Evolutionary conservation across 2,797 vertebrate genomes (phyloP), one percentile per base, ranked within the genome.

Genomic region (Bovichtus variegatus): DNA sequence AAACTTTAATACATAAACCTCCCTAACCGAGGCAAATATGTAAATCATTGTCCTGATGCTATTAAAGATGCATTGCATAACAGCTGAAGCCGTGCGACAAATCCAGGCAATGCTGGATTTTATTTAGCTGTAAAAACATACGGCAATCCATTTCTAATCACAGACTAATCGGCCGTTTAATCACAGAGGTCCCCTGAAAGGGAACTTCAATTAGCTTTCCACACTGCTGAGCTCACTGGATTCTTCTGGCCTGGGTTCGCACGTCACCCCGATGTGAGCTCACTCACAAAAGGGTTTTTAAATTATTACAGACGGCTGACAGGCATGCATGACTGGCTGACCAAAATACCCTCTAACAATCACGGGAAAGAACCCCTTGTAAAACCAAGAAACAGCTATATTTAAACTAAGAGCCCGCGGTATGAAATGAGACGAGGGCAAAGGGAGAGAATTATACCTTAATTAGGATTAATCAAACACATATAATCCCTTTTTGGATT

Each of bases 251-350:
- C 74, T 2, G 40, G 47, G 41, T 66, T 86, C 6, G 15, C 60
- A 55, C 31, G 21, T 51, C 78, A 82, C 80, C 77, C 73, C 31
- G 31, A 76, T 59, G 50, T 79, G 80, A 81, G 59, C 78, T 63
- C 76, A 78, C 51, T 53, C 78, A 71, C 68, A 74, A 71, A 66
- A 71, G 58, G 62, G 49, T 69, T 84, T 88, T 82, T 77, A 66
- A 83, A 89, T 86, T 74, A 88, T 91, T 83, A 74, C 83, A 81
- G 75, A 78, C 38, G 34, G 74, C 78, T 87, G 77, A 80, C 66
- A 55, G 72, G 62, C 77, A 86, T 23, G 90, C 90, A 87, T 83
- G 87, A 87, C 81, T 87, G 82, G 78, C 67, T 18, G 40, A 64
- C 76, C 50, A 50, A 81, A 91, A 86, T 61, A 84, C 51, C 60